Evolutionary conservation across 2,797 vertebrate species (phyloP).

Genomic region (Onychomys leucogaster): DNA sequence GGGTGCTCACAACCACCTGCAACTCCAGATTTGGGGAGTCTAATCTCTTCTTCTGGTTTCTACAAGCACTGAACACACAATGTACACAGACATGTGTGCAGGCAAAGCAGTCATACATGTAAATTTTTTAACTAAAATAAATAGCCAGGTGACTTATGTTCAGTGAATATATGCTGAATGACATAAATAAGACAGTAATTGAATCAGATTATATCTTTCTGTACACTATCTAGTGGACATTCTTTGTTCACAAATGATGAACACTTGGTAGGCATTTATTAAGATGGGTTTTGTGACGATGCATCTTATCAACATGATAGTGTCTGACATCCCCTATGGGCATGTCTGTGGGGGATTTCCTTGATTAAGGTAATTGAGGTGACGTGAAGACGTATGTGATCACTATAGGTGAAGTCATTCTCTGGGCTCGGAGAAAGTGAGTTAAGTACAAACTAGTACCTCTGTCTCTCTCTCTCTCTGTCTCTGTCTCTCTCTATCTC

Average conservation of each 20-base stretch:
- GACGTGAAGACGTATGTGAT: not conserved
- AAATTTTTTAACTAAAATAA: not conserved
- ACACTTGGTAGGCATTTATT: not conserved
- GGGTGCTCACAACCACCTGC: not conserved
- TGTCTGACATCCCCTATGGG: not conserved
- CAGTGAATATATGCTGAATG: accelerated
- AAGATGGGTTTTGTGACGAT: not conserved
- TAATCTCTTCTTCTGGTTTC: not conserved
- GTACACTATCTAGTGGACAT: accelerated
- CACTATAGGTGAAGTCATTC: not conserved
- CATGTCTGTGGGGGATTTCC: not conserved
- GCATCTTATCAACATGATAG: not conserved
- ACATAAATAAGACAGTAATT: not conserved
- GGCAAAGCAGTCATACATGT: not conserved
- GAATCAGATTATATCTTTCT: not conserved
- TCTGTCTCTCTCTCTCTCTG: not conserved
- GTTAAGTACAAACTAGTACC: too few species aligned
- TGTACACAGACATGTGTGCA: not conserved
- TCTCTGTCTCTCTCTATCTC: not conserved
- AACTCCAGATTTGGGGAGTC: not conserved
- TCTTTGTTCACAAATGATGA: not conserved
- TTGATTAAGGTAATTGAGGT: not conserved
- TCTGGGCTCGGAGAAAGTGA: not conserved
- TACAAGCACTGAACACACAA: not conserved
- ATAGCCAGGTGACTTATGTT: not conserved